Base-by-base conservation (phyloP, 2,113 vertebrate species). In the Camelus dromedarius region DNA sequence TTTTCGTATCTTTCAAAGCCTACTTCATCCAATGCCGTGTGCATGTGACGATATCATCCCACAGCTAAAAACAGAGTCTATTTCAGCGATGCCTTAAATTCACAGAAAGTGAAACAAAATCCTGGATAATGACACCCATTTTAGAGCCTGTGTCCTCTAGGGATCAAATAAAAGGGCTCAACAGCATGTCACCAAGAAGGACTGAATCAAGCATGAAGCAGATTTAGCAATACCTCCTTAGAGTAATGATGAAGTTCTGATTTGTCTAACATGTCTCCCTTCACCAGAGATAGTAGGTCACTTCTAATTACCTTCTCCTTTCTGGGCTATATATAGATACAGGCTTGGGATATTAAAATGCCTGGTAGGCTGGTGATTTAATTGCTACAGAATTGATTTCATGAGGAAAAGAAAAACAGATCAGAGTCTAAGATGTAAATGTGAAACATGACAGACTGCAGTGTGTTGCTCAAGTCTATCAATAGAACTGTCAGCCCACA, bases 311-410 rank as follows among this genome's bases (percentile, higher is more conserved):
- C 93, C 48, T 92, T 94, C 89, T n/a, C 42, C 52, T 94, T 88
- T 76, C 97, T 79, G 46, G 35, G 52, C 79, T 97, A 88, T 95
- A 60, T 95, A 91, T 75, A 96, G 95, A 96, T 75, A 88, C 95
- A 86, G 96, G 91, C 80, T 73, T 75, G 22, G 72, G 75, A 67
- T 94, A 96, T 97, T 94, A 93, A 95, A 93, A 94, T 95, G 89
- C 62, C 91, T 94, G 58, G 82, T 76, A 82, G 95, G 70, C 76
- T 87, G 80, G 81, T 95, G 97, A 97, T 94, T 97, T 96, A 96
- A 97, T 96, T 98, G 97, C 67, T 95, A 89, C 50, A 66, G 93
- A 91, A 96, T 89, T 91, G 96, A 95, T 97, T 97, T 94, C 89
- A 93, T 66, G 73, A 91, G 90, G 89, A 86, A 96, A 96, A 72